Evolutionary conservation across 30 jellyfish, hydroid and myxozoan species (phyloP), one percentile per base, ranked within the genome.

Genomic region (Aurelia aurita complex sp. Pacific): DNA sequence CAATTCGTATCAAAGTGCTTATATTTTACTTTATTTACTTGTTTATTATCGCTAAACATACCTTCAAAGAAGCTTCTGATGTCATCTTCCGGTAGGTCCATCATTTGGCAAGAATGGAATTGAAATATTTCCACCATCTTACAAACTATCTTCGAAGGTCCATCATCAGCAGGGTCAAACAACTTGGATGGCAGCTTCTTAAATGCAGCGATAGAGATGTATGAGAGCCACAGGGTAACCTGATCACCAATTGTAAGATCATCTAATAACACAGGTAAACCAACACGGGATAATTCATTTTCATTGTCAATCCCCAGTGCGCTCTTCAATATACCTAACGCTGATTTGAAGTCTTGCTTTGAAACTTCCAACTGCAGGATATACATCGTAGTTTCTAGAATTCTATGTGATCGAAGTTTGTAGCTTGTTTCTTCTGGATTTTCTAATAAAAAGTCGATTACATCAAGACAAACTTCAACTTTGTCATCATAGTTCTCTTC

Each of bases 381-480:
- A 63, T 80, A 87, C 40, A 87, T 67, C n/a, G 88, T 53, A 10
- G 90, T 82, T 62, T 92, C 98, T 15, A 92, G 53, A 10, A 86
- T 64, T 29, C 66, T 54, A 46, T 92, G 98, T 51, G 98, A 92
- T 33, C 67, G 69, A 15, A 64, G 76, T 17, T 51, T 88, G 32
- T 40, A 70, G n/a, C 12, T 34, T 19, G 43, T 12, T 12, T 76
- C 90, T 17, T 81, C 92, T 1, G 95, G 72, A 67, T 63, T 69
- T 35, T 72, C 87, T 33, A 78, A 46, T 23, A 92, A 61, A 72
- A 92, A 92, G 12, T 76, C 90, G 19, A 92, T 53, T 64, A 92
- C 88, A 50, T 92, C 98, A n/a, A 95, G 93, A 60, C 98, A 92
- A 7, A 92, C 71, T 33, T 86, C 97, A 29, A 88, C 79, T 53